Conservation (phyloP, 2,797 vertebrate species). For the Chromobotia macracanthus region DNA sequence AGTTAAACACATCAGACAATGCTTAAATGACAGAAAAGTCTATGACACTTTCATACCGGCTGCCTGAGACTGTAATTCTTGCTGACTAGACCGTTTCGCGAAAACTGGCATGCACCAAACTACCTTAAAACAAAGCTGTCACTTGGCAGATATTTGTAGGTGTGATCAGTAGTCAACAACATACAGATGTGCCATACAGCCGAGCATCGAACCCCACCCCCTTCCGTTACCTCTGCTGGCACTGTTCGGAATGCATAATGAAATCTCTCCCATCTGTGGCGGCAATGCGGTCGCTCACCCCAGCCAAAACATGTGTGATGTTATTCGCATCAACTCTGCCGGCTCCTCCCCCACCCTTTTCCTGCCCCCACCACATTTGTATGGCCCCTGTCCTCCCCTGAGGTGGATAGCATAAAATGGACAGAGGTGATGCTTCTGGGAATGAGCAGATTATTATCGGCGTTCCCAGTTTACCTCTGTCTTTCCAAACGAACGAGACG, state of each 20-base stretch:
- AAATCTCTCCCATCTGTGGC: constrained; percentile 53
- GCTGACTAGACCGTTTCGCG: not conserved
- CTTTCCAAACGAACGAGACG: constrained; percentile 46
- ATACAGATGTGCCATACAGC: constrained; percentile 54
- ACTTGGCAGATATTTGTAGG: constrained; percentile 11
- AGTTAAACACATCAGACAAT: constrained; percentile 12
- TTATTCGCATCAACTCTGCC: constrained; percentile 70
- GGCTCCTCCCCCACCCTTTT: constrained; percentile 64
- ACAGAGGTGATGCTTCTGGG: constrained; percentile 43
- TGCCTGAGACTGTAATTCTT: not conserved
- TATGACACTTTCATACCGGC: not conserved
- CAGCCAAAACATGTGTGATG: constrained; percentile 60
- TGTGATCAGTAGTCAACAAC: constrained; percentile 39
- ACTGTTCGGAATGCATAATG: constrained; percentile 43
- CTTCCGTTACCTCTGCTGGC: constrained; percentile 25
- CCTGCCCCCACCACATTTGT: constrained; percentile 45
- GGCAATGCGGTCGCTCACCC: constrained; percentile 34
- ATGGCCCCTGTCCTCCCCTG: constrained; percentile 48
- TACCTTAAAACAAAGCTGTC: constrained; percentile 9
- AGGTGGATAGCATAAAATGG: constrained; percentile 35
- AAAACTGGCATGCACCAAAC: constrained; percentile 6
- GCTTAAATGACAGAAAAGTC: constrained; percentile 12
- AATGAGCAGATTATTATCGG: constrained; percentile 51
- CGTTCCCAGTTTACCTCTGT: constrained; percentile 56
- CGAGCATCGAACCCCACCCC: not conserved